Conservation (phyloP, 2,797 vertebrate genomes). For the Sebastes itinus region DNA sequence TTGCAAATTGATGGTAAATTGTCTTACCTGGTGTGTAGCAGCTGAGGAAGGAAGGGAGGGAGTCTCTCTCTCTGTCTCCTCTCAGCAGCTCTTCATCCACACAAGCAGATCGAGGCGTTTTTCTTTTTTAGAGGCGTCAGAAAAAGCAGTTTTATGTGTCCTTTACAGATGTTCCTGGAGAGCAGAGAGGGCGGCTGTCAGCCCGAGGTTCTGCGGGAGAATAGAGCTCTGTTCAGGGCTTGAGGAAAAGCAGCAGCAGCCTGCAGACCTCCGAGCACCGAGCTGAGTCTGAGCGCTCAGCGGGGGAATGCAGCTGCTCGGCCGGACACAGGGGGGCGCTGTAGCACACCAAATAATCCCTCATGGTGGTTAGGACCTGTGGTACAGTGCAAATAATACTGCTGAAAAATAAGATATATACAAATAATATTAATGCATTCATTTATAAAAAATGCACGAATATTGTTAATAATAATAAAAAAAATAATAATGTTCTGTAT, state of each 20-base stretch:
- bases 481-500: too few species aligned
- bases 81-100: constrained; percentile 30
- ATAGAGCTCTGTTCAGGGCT: constrained; percentile 7
- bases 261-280: constrained; percentile 56
- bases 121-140: background rate
- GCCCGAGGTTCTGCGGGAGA: constrained; percentile 13
- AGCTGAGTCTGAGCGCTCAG: constrained; percentile 58
- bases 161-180: constrained; percentile 37
- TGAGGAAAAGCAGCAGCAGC: constrained; percentile 36
- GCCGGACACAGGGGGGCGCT: constrained; percentile 59
- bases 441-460: too few species aligned
- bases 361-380: background rate
- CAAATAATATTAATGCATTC: too few species aligned
- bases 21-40: constrained; percentile 60
- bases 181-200: constrained; percentile 23
- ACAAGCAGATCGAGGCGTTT: background rate
- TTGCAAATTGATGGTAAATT: constrained; percentile 18
- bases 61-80: constrained; percentile 2
- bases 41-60: constrained; percentile 17
- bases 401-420: too few species aligned
- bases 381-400: too few species aligned
- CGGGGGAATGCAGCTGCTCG: constrained; percentile 46
- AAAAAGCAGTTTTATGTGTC: constrained; percentile 25
- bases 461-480: too few species aligned
- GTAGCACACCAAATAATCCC: constrained; percentile 12